Base-by-base conservation (phyloP, 1,140 invertebrate genomes). In the Philopotamus ludificatus region DNA sequence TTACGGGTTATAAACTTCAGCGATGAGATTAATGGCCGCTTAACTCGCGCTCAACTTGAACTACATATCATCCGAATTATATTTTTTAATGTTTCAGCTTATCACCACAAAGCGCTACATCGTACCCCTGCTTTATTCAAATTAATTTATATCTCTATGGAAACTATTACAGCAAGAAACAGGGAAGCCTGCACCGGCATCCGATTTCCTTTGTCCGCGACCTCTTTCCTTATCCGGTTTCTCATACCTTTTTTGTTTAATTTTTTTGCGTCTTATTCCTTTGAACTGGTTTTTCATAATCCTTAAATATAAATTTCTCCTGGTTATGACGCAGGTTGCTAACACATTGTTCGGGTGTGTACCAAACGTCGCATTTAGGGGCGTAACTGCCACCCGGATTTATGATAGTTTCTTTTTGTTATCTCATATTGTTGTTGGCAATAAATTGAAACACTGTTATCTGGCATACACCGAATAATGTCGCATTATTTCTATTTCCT, bases 331-430 rank as follows among this genome's bases (percentile, higher is more conserved):
- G 44, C 44, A 47, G 44, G 18, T 12, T 15, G 44, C n/a, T n/a
- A 47, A 16, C 44, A 47, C 44, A 47, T 47, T 47, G 44, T 47
- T 47, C 4, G 44, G 44, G 44, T 47, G 18, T 20, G 18, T 20
- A 47, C 44, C 8, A 16, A 47, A 47, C 44, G 44, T 7, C 8
- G 18, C 44, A 47, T 12, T 47, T 47, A 47, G 22, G 28, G 51
- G 16, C 49, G 20, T 16, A 50, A 54, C 22, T 54, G 25, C 25
- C 57, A 15, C 12, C 26, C n/a, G 57, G 47, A 60, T 60, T 60
- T 60, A 60, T 60, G 57, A 60, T 60, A 60, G 57, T 60, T 60
- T 60, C 57, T 42, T 60, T 60, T 60, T 60, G 57, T 60, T 60
- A 60, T 60, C 57, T 42, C 47, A 60, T 60, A 60, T 18, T 42